phyloP scores from a whole-genome alignment of 2,113 vertebrate species.

The Vidua chalybeata region DNA sequence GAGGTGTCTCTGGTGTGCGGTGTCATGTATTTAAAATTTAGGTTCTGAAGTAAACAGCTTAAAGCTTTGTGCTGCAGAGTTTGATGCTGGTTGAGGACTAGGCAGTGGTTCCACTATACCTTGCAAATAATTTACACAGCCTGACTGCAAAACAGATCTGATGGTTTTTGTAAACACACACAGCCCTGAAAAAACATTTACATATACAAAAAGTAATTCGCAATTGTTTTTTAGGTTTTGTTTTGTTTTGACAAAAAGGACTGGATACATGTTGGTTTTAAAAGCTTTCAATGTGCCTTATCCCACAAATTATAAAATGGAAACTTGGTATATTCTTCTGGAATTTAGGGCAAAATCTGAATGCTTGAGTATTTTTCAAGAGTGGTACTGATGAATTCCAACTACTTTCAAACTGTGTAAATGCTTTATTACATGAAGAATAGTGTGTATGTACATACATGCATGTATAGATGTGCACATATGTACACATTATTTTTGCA shows the following conservation, averaged over 20 bases:
- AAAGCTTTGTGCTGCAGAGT: slow-evolving; percentile 17
- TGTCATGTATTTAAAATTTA: not conserved
- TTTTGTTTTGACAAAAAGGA: not conserved
- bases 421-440: not conserved
- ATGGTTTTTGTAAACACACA: not conserved
- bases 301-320: not conserved
- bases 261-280: not conserved
- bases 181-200: not conserved
- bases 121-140: slow-evolving; percentile 39
- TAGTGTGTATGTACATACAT: not conserved
- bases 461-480: not conserved
- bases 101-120: not conserved
- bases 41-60: not conserved
- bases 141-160: slow-evolving; percentile 1
- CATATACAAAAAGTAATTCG: not conserved
- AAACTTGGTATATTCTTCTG: not conserved
- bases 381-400: not conserved
- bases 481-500: not conserved
- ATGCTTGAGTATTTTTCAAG: not conserved
- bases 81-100: not conserved
- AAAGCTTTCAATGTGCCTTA: not conserved
- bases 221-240: not conserved
- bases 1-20: not conserved
- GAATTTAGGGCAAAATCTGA: not conserved
- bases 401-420: not conserved